A percentile compares a stretch with the other conserved stretches of the same genome.
phyloP scores from a whole-genome alignment of 2,888 invertebrate species.

The Dyspetes luteomarginatus region DNA sequence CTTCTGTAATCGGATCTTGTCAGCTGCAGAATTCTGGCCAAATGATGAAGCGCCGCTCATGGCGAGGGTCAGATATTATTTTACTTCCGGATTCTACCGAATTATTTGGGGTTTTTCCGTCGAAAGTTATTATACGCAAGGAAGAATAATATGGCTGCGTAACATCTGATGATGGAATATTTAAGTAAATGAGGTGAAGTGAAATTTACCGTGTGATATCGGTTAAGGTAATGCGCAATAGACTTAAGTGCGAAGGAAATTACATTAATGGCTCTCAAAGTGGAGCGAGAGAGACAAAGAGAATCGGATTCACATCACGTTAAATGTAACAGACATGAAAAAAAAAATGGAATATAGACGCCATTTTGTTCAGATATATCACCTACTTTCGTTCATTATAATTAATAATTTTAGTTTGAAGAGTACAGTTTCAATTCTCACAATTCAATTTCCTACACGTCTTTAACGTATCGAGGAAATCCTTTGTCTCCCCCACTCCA shows the following conservation, averaged over 20 bases:
- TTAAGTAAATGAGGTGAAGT: not conserved
- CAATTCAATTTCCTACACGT: too few relatives aligned
- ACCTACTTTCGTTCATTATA: not conserved
- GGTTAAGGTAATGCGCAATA: not conserved
- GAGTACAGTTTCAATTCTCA: too few relatives aligned
- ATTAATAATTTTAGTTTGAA: not conserved
- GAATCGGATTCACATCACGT: too few relatives aligned
- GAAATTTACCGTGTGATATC: not conserved
- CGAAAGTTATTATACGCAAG: not conserved
- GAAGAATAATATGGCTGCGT: not conserved
- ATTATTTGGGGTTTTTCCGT: not conserved
- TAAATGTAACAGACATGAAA: too few relatives aligned
- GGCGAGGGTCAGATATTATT: not conserved
- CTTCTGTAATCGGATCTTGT: slow-evolving; percentile 8
- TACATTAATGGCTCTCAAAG: too few relatives aligned
- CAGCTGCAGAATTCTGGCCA: not conserved
- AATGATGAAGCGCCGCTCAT: not conserved
- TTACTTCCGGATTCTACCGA: not conserved
- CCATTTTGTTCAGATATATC: too few relatives aligned
- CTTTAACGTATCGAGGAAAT: not conserved
- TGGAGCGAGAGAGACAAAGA: too few relatives aligned
- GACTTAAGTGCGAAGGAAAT: too few relatives aligned
- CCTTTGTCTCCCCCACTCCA: not conserved
- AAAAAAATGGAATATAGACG: too few relatives aligned
- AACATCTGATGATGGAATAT: not conserved